phyloP scores from a whole-genome alignment of 2,888 invertebrate species.

The Nomada goodeniana region DNA sequence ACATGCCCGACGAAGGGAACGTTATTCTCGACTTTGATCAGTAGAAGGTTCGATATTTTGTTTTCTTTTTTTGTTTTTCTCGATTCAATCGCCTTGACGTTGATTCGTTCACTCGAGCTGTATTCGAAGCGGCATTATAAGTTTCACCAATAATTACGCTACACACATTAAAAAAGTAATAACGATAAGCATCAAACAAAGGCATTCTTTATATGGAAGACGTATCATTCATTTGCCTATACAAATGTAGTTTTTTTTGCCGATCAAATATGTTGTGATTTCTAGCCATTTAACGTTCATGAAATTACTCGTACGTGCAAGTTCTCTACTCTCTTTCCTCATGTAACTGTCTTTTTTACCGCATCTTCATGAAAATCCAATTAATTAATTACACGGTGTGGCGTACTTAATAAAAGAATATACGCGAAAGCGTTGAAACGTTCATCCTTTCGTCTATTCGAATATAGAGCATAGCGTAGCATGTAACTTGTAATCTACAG shows the following conservation, averaged over 20 bases:
- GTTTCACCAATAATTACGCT: conserved; percentile 31
- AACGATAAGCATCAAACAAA: not conserved
- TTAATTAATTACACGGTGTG: conserved; percentile 20
- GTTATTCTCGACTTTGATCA: conserved; percentile 27
- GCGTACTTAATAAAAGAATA: conserved; percentile 20
- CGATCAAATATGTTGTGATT: not conserved
- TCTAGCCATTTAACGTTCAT: not conserved
- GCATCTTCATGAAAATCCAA: conserved; percentile 14
- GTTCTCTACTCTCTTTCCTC: not conserved
- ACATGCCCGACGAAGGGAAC: conserved; percentile 12
- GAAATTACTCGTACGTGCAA: not conserved
- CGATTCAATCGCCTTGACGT: conserved; percentile 36
- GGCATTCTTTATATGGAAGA: not conserved
- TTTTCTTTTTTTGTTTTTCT: conserved; percentile 6
- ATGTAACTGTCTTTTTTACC: not conserved
- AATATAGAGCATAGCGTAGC: conserved; percentile 51
- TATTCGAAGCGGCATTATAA: conserved; percentile 30
- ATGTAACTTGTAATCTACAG: conserved; percentile 62
- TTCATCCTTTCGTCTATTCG: conserved; percentile 40
- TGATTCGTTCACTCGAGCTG: conserved; percentile 33
- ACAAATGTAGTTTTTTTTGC: conserved; percentile 9
- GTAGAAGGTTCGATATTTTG: conserved; percentile 19
- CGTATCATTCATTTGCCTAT: not conserved
- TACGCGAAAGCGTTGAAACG: not conserved
- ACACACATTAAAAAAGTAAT: conserved; percentile 27